Evolutionary conservation across 2,888 invertebrate species (phyloP).

Genomic region (Muschampia plurimacula): DNA sequence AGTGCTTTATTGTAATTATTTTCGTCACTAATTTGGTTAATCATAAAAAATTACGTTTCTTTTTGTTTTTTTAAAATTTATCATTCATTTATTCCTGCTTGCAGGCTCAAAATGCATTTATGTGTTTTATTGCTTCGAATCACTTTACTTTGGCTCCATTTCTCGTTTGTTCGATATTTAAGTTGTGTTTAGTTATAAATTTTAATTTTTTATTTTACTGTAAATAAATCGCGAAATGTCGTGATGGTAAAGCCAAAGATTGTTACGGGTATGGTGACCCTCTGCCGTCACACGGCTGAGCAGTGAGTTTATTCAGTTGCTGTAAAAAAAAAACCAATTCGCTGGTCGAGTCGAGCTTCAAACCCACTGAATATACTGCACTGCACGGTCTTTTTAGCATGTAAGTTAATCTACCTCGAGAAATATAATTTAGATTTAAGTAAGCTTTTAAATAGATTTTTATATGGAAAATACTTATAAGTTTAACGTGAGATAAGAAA

Average conservation of each 20-base stretch:
- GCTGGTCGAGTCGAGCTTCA: constrained; percentile 41
- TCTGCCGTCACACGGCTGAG: constrained; percentile 82
- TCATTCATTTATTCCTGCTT: constrained; percentile 44
- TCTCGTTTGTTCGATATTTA: constrained; percentile 54
- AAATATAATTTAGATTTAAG: constrained; percentile 76
- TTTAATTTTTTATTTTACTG: constrained; percentile 62
- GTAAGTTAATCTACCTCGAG: constrained; percentile 85
- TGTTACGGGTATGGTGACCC: constrained; percentile 86
- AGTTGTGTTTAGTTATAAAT: constrained; percentile 54
- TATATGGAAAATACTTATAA: constrained; percentile 74
- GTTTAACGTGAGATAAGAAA: constrained; percentile 74
- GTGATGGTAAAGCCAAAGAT: constrained; percentile 86
- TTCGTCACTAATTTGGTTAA: constrained; percentile 7
- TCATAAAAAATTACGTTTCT: constrained; percentile 14
- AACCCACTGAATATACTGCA: constrained; percentile 57
- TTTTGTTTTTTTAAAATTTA: not conserved
- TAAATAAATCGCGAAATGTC: constrained; percentile 82
- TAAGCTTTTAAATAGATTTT: constrained; percentile 83
- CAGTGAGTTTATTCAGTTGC: constrained; percentile 59
- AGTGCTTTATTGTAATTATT: constrained; percentile 7
- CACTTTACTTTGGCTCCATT: constrained; percentile 57
- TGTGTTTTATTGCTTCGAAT: constrained; percentile 51
- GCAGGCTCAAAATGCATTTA: constrained; percentile 66
- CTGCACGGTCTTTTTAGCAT: constrained; percentile 66
- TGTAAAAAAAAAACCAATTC: constrained; percentile 35